phyloP scores from a whole-genome alignment of 1,140 invertebrate genomes.

The Stenopsyche tienmushanensis region DNA sequence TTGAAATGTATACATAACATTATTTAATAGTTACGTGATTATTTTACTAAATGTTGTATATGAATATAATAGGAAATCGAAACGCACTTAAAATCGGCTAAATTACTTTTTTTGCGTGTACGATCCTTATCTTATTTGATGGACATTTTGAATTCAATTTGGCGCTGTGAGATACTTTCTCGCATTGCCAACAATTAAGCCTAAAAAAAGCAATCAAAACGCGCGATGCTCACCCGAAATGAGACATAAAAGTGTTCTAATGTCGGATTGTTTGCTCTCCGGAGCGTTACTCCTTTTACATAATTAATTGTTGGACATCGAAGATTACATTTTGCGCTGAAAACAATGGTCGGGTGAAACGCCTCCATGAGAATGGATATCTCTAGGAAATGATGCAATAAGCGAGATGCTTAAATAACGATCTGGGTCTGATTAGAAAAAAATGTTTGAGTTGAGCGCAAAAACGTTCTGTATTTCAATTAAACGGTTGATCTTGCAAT shows the following conservation, averaged over 20 bases:
- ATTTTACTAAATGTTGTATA: too few relatives aligned
- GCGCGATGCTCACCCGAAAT: not conserved
- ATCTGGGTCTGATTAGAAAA: too few relatives aligned
- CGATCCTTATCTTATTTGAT: not conserved
- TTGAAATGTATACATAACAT: too few relatives aligned
- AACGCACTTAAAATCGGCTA: too few relatives aligned
- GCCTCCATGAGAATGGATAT: constrained; percentile 6
- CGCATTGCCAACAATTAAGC: too few relatives aligned
- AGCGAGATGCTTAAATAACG: constrained; percentile 3
- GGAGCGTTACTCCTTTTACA: constrained; percentile 19
- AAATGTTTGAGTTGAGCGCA: not conserved
- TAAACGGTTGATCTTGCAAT: too few relatives aligned
- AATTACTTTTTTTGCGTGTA: not conserved
- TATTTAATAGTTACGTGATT: too few relatives aligned
- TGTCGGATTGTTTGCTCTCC: not conserved
- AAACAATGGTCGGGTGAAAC: constrained; percentile 19
- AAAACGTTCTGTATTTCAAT: not conserved
- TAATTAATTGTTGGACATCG: constrained; percentile 10
- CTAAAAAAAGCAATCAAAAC: too few relatives aligned
- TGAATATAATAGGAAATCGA: too few relatives aligned
- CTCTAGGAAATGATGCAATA: constrained; percentile 20
- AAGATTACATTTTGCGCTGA: constrained; percentile 6
- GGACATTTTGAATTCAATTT: not conserved
- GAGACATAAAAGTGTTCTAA: not conserved
- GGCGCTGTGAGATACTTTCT: too few relatives aligned